Percentiles rank a stretch among this genome's conserved stretches.
These are phyloP conservation scores for Sycophaga agraensis DNA, from an alignment of 1,140 invertebrate genomes.

Conservation along the genomic window DNA sequence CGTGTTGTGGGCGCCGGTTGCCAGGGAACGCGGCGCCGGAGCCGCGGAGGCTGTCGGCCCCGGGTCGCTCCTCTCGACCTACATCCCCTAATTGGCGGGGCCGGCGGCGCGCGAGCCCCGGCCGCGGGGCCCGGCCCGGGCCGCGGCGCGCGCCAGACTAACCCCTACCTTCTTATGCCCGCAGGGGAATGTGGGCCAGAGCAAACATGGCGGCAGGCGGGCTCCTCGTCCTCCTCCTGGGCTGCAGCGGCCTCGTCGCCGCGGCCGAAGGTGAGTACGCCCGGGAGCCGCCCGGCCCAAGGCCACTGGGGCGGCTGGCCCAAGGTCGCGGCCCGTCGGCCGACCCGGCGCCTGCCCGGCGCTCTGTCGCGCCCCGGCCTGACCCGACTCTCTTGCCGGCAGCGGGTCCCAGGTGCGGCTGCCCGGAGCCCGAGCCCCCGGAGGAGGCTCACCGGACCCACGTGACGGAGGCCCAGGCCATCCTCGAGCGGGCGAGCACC, in stretches of 20 bases:
- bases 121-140: constrained; percentile 6
- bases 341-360: too few species aligned
- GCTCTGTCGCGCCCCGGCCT: too few species aligned
- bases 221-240: constrained; percentile 33
- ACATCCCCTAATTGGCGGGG: too few species aligned
- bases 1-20: constrained; percentile 25
- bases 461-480: constrained; percentile 20
- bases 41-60: constrained; percentile 9
- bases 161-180: background rate
- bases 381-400: too few species aligned
- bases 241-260: constrained; percentile 34
- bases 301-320: too few species aligned
- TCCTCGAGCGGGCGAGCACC: constrained; percentile 64
- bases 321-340: too few species aligned
- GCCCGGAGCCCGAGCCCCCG: background rate
- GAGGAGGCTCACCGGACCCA: background rate
- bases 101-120: constrained; percentile 15
- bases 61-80: too few species aligned
- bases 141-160: background rate
- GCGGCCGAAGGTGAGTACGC: constrained; percentile 39
- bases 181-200: constrained; percentile 46
- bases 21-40: constrained; percentile 26
- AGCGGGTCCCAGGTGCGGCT: background rate
- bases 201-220: constrained; percentile 47
- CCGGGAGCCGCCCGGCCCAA: too few species aligned